phyloP scores from a whole-genome alignment of 30 jellyfish, hydroid and myxozoan genomes.

The Chrysaora quinquecirrha region DNA sequence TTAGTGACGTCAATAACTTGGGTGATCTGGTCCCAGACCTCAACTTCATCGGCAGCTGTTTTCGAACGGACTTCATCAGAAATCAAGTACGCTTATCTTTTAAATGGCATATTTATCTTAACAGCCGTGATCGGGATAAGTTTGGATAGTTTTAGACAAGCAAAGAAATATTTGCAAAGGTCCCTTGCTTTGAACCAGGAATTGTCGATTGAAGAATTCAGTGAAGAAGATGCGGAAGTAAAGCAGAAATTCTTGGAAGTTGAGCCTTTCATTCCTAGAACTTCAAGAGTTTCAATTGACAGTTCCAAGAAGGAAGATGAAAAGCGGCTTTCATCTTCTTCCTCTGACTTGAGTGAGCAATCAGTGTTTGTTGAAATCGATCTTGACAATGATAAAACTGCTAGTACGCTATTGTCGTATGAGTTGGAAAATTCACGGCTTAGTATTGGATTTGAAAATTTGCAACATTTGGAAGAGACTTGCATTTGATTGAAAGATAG shows the following conservation, averaged over 20 bases:
- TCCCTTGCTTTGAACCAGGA: slow-evolving; percentile 67
- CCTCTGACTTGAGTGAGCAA: not conserved
- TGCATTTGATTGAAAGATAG: slow-evolving; percentile 43
- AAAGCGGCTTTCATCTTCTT: not conserved
- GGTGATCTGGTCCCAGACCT: slow-evolving; percentile 84
- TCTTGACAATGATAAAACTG: slow-evolving; percentile 25
- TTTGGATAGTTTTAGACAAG: slow-evolving; percentile 70
- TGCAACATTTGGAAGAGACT: slow-evolving; percentile 36
- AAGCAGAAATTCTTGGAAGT: not conserved
- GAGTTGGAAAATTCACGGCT: not conserved
- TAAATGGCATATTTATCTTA: slow-evolving; percentile 65
- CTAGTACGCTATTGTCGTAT: not conserved
- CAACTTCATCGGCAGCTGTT: slow-evolving; percentile 68
- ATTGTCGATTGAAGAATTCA: slow-evolving; percentile 37
- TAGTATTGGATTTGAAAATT: slow-evolving; percentile 16
- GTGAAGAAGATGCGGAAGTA: slow-evolving; percentile 21
- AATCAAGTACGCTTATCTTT: slow-evolving; percentile 67
- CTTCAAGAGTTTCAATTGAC: not conserved
- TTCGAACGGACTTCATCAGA: slow-evolving; percentile 73
- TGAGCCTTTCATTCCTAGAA: not conserved
- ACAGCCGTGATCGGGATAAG: slow-evolving; percentile 70
- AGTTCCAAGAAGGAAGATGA: slow-evolving; percentile 2
- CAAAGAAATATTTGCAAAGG: slow-evolving; percentile 53
- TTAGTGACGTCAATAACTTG: slow-evolving; percentile 69
- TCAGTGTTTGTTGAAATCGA: slow-evolving; percentile 56